A percentile compares a stretch with the other conserved stretches of the same genome.
Conservation (phyloP, 2,888 invertebrate genomes). For the Vandiemenella viatica region DNA sequence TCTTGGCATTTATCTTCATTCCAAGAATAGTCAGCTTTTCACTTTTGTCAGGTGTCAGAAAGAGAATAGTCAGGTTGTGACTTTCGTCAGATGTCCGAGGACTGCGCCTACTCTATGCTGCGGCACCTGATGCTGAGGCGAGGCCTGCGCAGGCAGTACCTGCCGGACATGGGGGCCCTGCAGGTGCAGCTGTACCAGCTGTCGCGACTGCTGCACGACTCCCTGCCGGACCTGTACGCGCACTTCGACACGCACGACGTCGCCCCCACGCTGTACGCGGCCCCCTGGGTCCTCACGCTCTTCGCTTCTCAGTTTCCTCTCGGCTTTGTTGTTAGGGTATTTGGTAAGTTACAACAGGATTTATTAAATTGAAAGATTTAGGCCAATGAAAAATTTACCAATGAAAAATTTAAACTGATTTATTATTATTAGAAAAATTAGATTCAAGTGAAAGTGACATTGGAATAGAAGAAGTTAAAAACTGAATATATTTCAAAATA, state of each 20-base stretch:
- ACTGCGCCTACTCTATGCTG: constrained; percentile 71
- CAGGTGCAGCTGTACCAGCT: constrained; percentile 88
- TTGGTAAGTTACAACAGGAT: constrained; percentile 51
- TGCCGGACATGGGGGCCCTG: constrained; percentile 87
- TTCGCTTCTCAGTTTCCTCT: constrained; percentile 94
- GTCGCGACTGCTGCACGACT: constrained; percentile 79
- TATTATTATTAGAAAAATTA: too few relatives aligned
- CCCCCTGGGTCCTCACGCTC: constrained; percentile 90
- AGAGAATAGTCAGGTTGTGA: too few relatives aligned
- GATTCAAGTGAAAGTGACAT: too few relatives aligned
- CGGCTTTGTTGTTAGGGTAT: constrained; percentile 86
- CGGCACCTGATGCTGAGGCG: constrained; percentile 85
- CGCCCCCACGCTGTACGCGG: constrained; percentile 85
- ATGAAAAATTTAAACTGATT: too few relatives aligned
- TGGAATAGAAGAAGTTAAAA: too few relatives aligned
- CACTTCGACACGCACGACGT: constrained; percentile 82
- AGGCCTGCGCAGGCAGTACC: constrained; percentile 74
- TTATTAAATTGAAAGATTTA: neutral
- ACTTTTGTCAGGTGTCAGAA: too few relatives aligned
- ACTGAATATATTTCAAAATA: too few relatives aligned
- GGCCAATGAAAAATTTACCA: too few relatives aligned
- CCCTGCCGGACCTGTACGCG: constrained; percentile 67
- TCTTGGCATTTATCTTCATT: too few relatives aligned
- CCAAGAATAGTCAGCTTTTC: too few relatives aligned
- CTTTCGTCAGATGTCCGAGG: constrained; percentile 92